phyloP scores from a whole-genome alignment of 2,797 vertebrate genomes.

The Cebuella pygmaea region DNA sequence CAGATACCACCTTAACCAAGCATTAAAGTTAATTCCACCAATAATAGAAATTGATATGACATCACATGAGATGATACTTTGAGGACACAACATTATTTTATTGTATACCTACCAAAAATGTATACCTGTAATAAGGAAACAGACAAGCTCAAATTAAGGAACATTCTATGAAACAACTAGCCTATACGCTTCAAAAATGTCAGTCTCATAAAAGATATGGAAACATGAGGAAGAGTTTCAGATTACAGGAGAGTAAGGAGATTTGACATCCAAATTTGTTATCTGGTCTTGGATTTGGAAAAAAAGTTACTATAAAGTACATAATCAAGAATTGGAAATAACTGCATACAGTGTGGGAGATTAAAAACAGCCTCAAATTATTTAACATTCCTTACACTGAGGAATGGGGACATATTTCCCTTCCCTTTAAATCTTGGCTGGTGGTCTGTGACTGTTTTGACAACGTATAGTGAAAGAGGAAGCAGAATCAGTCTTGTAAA shows the following conservation, averaged over 20 bases:
- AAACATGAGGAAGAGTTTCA: not conserved
- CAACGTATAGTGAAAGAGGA: not conserved
- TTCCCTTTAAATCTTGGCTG: not conserved
- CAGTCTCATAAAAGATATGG: not conserved
- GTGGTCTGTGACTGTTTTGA: not conserved
- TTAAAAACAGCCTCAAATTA: not conserved
- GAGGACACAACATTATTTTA: not conserved
- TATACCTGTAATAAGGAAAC: not conserved
- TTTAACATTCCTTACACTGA: not conserved
- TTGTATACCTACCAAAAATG: not conserved
- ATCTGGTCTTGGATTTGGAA: not conserved
- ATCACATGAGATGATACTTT: not conserved
- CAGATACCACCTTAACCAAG: not conserved
- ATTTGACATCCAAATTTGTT: not conserved
- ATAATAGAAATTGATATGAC: not conserved
- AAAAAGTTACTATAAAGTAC: not conserved
- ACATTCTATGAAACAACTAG: not conserved
- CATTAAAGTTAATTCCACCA: not conserved
- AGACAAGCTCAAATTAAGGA: not conserved
- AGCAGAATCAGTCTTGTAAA: not conserved
- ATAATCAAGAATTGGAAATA: not conserved
- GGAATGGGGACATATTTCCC: not conserved
- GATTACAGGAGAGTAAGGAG: not conserved
- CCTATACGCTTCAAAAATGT: not conserved
- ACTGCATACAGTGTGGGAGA: not conserved